Conservation (phyloP, 1,140 invertebrate genomes). For the Sycophaga agraensis region DNA sequence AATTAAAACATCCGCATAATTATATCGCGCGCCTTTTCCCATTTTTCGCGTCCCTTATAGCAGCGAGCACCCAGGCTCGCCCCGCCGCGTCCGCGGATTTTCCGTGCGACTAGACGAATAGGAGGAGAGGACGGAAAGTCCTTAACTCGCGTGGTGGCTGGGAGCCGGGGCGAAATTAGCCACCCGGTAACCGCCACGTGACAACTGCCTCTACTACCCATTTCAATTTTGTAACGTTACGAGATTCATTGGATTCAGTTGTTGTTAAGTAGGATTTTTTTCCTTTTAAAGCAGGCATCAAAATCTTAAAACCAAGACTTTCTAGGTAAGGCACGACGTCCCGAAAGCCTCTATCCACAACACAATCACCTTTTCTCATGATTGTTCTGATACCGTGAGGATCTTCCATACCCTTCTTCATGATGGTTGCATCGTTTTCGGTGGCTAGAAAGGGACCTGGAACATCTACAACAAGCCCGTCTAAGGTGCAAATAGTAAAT, state of each 20-base stretch:
- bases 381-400: slow-evolving; percentile 22
- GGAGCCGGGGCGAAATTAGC: too few species aligned
- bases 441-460: slow-evolving; percentile 33
- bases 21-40: too few species aligned
- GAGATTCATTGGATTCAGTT: slow-evolving; percentile 42
- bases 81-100: too few species aligned
- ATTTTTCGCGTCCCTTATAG: too few species aligned
- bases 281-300: slow-evolving; percentile 40
- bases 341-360: too few species aligned
- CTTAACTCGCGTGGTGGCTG: too few species aligned
- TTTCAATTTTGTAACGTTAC: slow-evolving; percentile 44
- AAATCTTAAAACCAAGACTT: slow-evolving; percentile 21
- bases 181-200: too few species aligned
- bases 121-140: too few species aligned
- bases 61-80: too few species aligned
- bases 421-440: slow-evolving; percentile 38
- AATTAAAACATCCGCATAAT: slow-evolving; percentile 37
- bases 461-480: slow-evolving; percentile 39
- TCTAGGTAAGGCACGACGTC: slow-evolving; percentile 29
- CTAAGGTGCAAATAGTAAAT: slow-evolving; percentile 40
- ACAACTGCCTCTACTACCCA: slow-evolving; percentile 47
- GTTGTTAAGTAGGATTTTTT: slow-evolving; percentile 35
- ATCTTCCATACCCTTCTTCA: slow-evolving; percentile 33
- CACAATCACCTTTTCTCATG: slow-evolving; percentile 31
- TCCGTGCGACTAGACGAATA: too few species aligned